phyloP scores from a whole-genome alignment of 2,888 invertebrate species.

The Peribatodes rhomboidaria region DNA sequence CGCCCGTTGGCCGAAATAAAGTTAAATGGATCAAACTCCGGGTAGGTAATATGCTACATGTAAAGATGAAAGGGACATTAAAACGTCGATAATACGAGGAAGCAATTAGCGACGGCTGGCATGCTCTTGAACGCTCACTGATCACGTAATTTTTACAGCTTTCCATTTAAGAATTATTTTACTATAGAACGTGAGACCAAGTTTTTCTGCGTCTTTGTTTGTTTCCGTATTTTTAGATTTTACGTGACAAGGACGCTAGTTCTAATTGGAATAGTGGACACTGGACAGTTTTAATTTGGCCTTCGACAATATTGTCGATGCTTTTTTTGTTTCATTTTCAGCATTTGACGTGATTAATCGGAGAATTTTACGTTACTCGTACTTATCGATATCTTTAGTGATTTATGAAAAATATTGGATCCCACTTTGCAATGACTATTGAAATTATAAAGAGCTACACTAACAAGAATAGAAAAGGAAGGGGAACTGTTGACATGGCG shows the following conservation, averaged over 20 bases:
- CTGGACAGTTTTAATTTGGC: slow-evolving; percentile 19
- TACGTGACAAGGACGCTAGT: slow-evolving; percentile 29
- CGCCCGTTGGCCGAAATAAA: slow-evolving; percentile 24
- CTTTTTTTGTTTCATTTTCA: neutral
- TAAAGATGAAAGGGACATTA: slow-evolving; percentile 33
- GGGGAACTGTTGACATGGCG: slow-evolving; percentile 29
- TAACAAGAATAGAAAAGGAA: slow-evolving; percentile 28
- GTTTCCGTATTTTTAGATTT: slow-evolving; percentile 31
- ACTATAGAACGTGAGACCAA: slow-evolving; percentile 45
- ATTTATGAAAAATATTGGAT: no score
- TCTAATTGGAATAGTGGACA: slow-evolving; percentile 17
- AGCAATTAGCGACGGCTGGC: slow-evolving; percentile 56
- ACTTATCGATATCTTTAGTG: neutral
- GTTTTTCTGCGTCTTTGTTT: slow-evolving; percentile 38
- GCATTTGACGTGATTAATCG: neutral
- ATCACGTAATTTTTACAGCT: slow-evolving; percentile 59
- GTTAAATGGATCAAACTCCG: slow-evolving; percentile 25
- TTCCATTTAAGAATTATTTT: slow-evolving; percentile 48
- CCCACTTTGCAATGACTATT: no score
- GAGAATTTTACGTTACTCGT: no score
- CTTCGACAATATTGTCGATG: slow-evolving; percentile 13
- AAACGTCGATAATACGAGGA: slow-evolving; percentile 51
- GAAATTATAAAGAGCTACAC: slow-evolving; percentile 28
- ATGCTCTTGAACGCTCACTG: slow-evolving; percentile 59
- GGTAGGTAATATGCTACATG: slow-evolving; percentile 9